These are phyloP conservation scores for Ptyas mucosa DNA, from an alignment of 2,113 vertebrate genomes.

Conservation along the genomic window DNA sequence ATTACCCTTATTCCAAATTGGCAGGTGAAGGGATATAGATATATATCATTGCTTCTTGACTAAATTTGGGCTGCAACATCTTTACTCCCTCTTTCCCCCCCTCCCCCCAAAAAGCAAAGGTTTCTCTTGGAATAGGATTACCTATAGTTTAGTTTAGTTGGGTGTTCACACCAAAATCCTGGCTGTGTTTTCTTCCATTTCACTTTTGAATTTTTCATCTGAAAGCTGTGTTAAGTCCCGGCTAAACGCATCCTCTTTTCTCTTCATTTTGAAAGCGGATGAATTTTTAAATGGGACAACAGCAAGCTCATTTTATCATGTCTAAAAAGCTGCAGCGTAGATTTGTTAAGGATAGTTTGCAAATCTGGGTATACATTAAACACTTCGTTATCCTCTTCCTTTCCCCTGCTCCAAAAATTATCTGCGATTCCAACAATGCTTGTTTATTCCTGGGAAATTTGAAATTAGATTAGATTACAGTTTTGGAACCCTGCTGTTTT, in stretches of 20 bases:
- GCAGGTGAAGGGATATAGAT: too few species aligned
- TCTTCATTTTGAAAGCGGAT: slow-evolving; percentile 63
- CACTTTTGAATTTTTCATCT: slow-evolving; percentile 64
- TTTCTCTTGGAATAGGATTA: too few species aligned
- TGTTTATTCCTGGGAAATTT: not conserved
- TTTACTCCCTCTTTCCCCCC: too few species aligned
- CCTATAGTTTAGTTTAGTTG: not conserved
- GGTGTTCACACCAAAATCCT: not conserved
- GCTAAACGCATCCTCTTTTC: slow-evolving; percentile 53
- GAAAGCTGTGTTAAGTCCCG: not conserved
- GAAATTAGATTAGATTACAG: slow-evolving; percentile 7
- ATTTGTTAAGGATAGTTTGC: slow-evolving; percentile 39
- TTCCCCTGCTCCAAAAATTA: slow-evolving; percentile 13
- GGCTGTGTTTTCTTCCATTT: not conserved
- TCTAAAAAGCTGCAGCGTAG: slow-evolving; percentile 41
- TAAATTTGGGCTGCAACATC: too few species aligned
- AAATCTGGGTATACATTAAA: slow-evolving; percentile 28
- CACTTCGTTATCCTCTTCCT: slow-evolving; percentile 47
- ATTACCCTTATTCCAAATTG: not conserved
- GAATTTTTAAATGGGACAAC: slow-evolving; percentile 68
- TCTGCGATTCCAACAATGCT: not conserved
- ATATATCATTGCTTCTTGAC: too few species aligned
- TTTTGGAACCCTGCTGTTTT: not conserved
- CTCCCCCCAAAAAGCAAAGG: too few species aligned
- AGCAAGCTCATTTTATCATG: slow-evolving; percentile 56